A percentile compares a stretch with the other conserved stretches of the same genome.
phyloP scores from a whole-genome alignment of 2,797 vertebrate species.

The Sus cebifrons region DNA sequence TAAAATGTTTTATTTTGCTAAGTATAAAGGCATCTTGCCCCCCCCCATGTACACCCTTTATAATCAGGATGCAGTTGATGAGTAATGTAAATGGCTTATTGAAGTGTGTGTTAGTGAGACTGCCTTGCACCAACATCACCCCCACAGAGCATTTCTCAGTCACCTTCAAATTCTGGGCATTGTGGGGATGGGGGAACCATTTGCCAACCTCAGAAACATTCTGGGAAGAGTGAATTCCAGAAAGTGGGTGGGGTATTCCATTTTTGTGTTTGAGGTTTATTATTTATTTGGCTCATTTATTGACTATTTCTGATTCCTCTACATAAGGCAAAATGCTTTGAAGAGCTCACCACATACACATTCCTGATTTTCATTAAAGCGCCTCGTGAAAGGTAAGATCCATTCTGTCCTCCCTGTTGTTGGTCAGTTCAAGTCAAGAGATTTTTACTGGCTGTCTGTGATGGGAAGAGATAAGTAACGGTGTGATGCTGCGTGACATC shows the following conservation, averaged over 20 bases:
- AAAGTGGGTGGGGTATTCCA: neutral
- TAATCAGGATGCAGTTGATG: neutral
- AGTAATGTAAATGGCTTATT: neutral
- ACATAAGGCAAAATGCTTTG: neutral
- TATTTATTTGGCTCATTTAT: neutral
- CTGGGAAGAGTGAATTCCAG: neutral
- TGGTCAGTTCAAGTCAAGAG: neutral
- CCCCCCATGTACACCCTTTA: neutral
- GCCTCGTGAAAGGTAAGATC: neutral
- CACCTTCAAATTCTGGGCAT: neutral
- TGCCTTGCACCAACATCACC: neutral
- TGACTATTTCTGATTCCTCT: conserved; percentile 17
- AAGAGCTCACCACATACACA: conserved; percentile 19
- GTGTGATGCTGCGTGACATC: neutral
- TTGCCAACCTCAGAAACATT: neutral
- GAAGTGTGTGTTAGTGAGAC: neutral
- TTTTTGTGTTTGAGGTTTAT: neutral
- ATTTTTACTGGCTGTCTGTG: neutral
- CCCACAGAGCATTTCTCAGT: neutral
- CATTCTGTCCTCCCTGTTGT: neutral
- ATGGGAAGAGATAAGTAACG: neutral
- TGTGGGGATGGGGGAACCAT: neutral
- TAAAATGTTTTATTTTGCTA: neutral
- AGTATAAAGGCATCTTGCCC: neutral
- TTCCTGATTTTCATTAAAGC: neutral